Evolutionary conservation across 2,888 invertebrate genomes (phyloP), one percentile per base, ranked within the genome.

Genomic region (Caenorhabditis sinica): DNA sequence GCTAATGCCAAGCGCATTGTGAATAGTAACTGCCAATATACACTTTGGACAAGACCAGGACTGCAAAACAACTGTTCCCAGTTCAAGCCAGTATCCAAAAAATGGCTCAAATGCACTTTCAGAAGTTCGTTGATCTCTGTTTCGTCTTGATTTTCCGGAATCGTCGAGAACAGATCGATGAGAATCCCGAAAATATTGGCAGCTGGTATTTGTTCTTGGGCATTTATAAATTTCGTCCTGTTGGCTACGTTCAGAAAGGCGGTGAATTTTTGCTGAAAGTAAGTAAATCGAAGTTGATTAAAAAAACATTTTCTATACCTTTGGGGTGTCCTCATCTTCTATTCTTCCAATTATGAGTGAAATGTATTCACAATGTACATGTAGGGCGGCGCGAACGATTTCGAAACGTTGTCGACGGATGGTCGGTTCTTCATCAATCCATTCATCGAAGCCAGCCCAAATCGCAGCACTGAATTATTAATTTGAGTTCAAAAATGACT

Each of bases 101-200:
- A 1, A 2, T 4, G 11, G 6, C 13, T 13, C 33, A 75, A 20
- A 11, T 75, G 25, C 5, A 17, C 17, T 8, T 40, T 65, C 36
- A 75, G 40, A 30, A 13, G 13, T 1, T 40, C 9, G 11, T 25
- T 56, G 0, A 75, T 36, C 17, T 5, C 3, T 1, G 28, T 15
- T 9, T 75, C 75, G 5, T 25, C 13, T 5, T 11, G 11, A 28
- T 20, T 33, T 30, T 56, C 58, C 5, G 72, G 72, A 15, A 40
- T 43, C n/a, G 49, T 15, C 1, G 66, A 43, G 58, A 66, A 66
- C 2, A 75, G 17, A 13, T 75, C 66, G 0, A 53, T 20, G 15
- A 76, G 76, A 9, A 76, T 2, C 5, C 6, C 43, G n/a, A 58
- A 68, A 25, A 76, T 33, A n/a, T 75, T 75, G 5, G 20, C n/a